Evolutionary conservation across 2,888 invertebrate species (phyloP), one percentile per base, ranked within the genome.

Genomic region (Bombylius discolor): DNA sequence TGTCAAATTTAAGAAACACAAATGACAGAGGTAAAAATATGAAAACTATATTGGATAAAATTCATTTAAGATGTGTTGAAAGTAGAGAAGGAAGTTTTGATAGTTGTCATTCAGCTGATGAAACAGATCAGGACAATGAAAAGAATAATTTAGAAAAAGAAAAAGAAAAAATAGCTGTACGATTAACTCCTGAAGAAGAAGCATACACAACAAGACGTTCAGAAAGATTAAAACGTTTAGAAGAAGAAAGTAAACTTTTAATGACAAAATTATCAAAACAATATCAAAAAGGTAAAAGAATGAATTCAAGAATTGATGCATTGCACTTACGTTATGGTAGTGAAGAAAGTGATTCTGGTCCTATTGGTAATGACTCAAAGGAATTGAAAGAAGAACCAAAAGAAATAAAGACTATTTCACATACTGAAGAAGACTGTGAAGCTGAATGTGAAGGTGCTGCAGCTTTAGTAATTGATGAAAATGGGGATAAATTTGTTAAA

Each of bases 171-270:
- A 51, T 47, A 42, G 23, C 52, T 7, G 64, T 56, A 31, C 63
- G 67, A 1, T 60, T 72, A 4, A 71, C 68, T 0, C 60, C 60
- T 3, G 61, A 67, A 14, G 72, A 73, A 54, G 65, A 70, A 44
- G 68, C 65, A 1, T 71, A 69, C 44, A 68, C 68, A 4, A 62
- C 62, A 1, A 68, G 68, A 56, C 63, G 71, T 4, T 62, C 71
- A 1, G 71, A 69, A 5, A 65, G 68, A 5, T 59, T 66, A 46
- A 73, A 62, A 68, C 72, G 83, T 50, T 74, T 93, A 53, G 92
- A 92, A 72, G 87, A 88, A 63, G 88, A 91, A 70, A 87, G 89
- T 14, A 82, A 83, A 63, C 81, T 82, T 61, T 74, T 92, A 13
- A 81, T 89, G 48, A 56, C 61, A 0, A 66, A 64, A 51, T 63